Evolutionary conservation across 1,140 invertebrate genomes (phyloP), one percentile per base, ranked within the genome.

Genomic region (Danaus plexippus): DNA sequence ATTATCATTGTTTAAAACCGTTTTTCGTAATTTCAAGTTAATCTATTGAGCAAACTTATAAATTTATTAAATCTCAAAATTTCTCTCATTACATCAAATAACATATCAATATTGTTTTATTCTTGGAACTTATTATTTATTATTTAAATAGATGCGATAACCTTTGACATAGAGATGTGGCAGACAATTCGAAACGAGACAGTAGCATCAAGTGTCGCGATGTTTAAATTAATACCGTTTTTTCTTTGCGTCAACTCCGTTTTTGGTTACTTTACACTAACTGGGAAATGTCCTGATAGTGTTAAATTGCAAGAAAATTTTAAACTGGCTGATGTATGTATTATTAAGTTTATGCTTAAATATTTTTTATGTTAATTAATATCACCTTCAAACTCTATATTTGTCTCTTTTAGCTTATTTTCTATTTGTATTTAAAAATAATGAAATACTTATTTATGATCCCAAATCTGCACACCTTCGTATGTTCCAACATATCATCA

Each of bases 231-330:
- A 47, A 53, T 61, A 48, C 41, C 18, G 40, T 53, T 57, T 42
- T 1, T 67, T 52, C 52, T 71, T 47, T 63, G 57, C 58, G 50
- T 76, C 15, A 72, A 50, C 53, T 54, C 54, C 61, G 73, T 57
- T 1, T 71, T 62, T 11, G 68, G 69, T 9, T 85, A 83, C 63
- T 85, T 81, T 43, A 85, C 80, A 1, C 46, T 75, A 49, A 66
- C 72, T 8, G 81, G 78, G 42, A 73, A 71, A 55, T 85, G 82
- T 66, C 82, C 82, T 1, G 73, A 77, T 46, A 75, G 77, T 63
- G 69, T 83, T 2, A 62, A 59, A 7, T 51, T 81, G 7, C 67
- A 81, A 59, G 70, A 79, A 11, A 56, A 81, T 61, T 85, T 85
- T 49, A 66, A 64, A 49, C 53, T 83, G 10, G 69, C 71, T 47